These are phyloP conservation scores for Orussus abietinus DNA, from an alignment of 1,140 invertebrate genomes.

Conservation along the genomic window DNA sequence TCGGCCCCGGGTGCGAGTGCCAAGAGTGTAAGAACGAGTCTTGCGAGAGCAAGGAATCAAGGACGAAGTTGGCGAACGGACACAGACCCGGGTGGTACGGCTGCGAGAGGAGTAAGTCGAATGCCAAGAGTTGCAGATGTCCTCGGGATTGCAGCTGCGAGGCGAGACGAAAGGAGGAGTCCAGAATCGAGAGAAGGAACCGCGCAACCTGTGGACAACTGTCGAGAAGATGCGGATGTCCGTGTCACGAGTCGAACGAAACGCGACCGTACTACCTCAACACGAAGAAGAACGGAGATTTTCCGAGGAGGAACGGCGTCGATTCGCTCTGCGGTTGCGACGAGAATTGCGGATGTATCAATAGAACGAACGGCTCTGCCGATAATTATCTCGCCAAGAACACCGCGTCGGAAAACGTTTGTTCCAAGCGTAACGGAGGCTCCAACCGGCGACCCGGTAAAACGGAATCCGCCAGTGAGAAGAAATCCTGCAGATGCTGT, in stretches of 20 bases:
- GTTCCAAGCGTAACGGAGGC: conserved; percentile 1
- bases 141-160: conserved; percentile 21
- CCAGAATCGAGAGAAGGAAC: conserved; percentile 1
- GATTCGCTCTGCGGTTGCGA: too few relatives aligned
- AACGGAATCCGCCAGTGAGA: neutral
- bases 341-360: too few relatives aligned
- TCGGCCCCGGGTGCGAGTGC: conserved; percentile 2
- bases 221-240: neutral
- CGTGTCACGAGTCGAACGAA: conserved; percentile 1
- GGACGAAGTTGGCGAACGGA: conserved; percentile 5
- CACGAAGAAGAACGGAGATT: conserved; percentile 13
- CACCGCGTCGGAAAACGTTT: too few relatives aligned
- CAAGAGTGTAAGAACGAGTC: conserved; percentile 1
- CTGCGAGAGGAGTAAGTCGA: too few relatives aligned
- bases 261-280: conserved; percentile 9
- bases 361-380: conserved; percentile 1
- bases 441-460: neutral
- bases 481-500: conserved; percentile 32
- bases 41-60: neutral
- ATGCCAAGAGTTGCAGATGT: conserved; percentile 17
- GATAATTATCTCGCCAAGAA: too few relatives aligned
- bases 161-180: conserved; percentile 13
- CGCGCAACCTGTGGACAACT: neutral
- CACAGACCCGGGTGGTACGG: too few relatives aligned
- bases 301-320: conserved; percentile 17